phyloP scores from a whole-genome alignment of 2,113 vertebrate species.

The Gymnogyps californianus region DNA sequence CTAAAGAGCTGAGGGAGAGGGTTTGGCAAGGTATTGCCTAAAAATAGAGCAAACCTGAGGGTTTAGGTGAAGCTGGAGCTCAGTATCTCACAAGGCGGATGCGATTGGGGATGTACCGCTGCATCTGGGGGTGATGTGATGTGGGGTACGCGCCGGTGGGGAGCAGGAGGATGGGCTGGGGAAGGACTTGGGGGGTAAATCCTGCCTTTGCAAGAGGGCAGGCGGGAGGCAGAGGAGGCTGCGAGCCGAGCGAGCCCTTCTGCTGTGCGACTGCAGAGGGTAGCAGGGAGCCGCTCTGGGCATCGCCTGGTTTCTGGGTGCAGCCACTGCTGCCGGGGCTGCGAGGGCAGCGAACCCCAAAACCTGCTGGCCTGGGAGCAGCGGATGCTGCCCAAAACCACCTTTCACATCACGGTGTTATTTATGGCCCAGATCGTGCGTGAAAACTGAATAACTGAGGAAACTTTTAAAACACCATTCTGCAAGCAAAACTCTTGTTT shows the following conservation, averaged over 20 bases:
- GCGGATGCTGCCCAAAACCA: background rate
- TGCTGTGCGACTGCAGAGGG: conserved; percentile 6
- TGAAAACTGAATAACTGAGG: fast-evolving
- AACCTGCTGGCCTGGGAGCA: background rate
- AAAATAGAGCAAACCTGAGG: background rate
- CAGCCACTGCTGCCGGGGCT: background rate
- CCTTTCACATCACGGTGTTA: fast-evolving
- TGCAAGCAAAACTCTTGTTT: fast-evolving
- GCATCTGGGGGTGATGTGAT: background rate
- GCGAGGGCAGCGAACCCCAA: background rate
- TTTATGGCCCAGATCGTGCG: fast-evolving
- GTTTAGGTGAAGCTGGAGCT: background rate
- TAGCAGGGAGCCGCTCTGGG: background rate
- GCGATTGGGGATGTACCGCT: fast-evolving
- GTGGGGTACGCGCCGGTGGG: fast-evolving
- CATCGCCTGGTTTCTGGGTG: background rate
- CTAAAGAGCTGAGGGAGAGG: fast-evolving
- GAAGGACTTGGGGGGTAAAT: background rate
- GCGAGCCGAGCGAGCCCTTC: background rate
- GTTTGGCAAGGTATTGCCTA: background rate
- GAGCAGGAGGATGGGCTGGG: background rate
- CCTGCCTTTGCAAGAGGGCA: background rate
- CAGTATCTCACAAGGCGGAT: fast-evolving
- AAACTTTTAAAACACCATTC: fast-evolving
- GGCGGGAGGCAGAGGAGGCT: background rate